Conservation (phyloP, 2,797 vertebrate species). For the Lemur catta region DNA sequence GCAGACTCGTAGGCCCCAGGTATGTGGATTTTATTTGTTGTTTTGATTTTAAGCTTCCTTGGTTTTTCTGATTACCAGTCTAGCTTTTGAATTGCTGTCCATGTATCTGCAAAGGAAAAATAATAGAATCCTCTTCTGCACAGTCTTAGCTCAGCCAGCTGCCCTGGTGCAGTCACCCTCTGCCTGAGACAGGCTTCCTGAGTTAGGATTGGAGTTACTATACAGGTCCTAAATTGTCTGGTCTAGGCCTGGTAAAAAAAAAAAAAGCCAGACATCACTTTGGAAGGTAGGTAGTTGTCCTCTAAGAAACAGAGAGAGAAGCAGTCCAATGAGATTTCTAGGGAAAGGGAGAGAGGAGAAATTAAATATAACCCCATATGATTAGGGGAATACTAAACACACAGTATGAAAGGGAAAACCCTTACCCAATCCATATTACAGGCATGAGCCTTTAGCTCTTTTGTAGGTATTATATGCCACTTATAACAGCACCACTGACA, state of each 20-base stretch:
- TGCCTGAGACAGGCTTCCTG: neutral
- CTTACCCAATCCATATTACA: fast-evolving
- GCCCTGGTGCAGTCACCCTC: neutral
- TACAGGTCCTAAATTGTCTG: neutral
- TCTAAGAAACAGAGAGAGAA: neutral
- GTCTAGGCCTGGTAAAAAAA: neutral
- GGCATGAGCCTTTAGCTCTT: neutral
- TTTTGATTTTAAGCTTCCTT: neutral
- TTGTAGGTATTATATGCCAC: neutral
- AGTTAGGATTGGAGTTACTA: neutral
- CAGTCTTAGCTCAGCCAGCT: neutral
- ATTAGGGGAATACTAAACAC: neutral
- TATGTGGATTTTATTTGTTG: neutral
- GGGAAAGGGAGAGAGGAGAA: neutral
- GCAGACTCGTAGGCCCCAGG: neutral
- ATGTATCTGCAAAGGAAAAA: neutral
- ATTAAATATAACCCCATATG: neutral
- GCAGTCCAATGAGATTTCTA: neutral
- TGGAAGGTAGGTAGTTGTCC: neutral
- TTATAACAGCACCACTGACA: too few relatives aligned
- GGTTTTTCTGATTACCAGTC: neutral
- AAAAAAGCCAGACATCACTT: neutral
- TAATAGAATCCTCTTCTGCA: too few relatives aligned
- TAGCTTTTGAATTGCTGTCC: neutral
- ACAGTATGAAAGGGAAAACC: neutral